Base-by-base conservation (phyloP, 2,113 vertebrate genomes). In the Cephalopholis sonnerati region DNA sequence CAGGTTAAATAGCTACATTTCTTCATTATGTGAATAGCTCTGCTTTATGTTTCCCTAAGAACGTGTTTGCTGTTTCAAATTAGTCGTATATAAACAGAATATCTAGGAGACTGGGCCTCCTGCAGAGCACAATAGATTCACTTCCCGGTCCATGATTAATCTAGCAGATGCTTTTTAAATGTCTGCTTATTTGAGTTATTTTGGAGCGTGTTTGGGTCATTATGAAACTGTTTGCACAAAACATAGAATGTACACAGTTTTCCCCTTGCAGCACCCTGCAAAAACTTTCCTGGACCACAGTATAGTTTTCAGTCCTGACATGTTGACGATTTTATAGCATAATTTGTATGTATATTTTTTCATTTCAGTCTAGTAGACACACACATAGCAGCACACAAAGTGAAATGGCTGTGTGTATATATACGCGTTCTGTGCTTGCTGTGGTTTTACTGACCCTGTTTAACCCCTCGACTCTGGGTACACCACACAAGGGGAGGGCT, bases 371-470 rank as follows among this genome's bases (percentile, higher is more conserved):
- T 55, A 12, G 13, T 18, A 24, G 27, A 10, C 10, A 7, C 27
- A 63, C 63, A 16, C 29, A 41, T 5, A 16, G 2, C 11, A 41
- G 46, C 39, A 25, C 22, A 29, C 39, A 2, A 44, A 39, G 59
- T 50, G n/a, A 16, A 22, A 8, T n/a, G 18, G 36, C 63, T 12
- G 41, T 44, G 7, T 27, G 2, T 13, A 58, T 18, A 20, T 41
- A 27, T 32, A 16, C 73, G 67, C 67, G 22, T 12, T 48, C 50
- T 46, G 54, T 70, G 39, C 54, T 41, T n/a, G 7, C 44, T 79
- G 48, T 72, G n/a, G 32, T 76, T 54, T 63, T 16, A 7, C 32
- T 66, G 50, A 44, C 66, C 62, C 64, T 51, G 58, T 81, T 81
- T 84, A 79, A 77, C 55, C 55, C 12, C 15, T 62, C 32, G 22